Percentiles rank a stretch among this genome's conserved stretches.
phyloP scores from a whole-genome alignment of 37 sponge, comb jelly and placozoan species.

The Tethya wilhelma region DNA sequence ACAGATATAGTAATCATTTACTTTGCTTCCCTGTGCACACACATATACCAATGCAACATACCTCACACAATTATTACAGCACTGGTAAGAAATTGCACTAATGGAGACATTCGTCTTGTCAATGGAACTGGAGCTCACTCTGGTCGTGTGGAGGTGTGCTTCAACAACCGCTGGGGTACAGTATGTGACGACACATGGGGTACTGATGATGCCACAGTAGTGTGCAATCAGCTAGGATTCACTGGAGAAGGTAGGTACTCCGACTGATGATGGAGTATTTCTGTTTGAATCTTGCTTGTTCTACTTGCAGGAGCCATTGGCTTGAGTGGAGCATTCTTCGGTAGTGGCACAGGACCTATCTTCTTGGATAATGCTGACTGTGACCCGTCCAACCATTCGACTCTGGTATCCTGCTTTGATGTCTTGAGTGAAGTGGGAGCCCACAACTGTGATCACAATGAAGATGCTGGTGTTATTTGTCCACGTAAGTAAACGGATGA shows the following conservation, averaged over 20 bases:
- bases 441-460: constrained; percentile 54
- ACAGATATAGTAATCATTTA: neutral
- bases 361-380: constrained; percentile 30
- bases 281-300: neutral
- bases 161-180: constrained; percentile 53
- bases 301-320: constrained; percentile 7
- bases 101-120: constrained; percentile 45
- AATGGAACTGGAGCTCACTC: constrained; percentile 24
- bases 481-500: neutral
- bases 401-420: constrained; percentile 11
- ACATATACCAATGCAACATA: neutral
- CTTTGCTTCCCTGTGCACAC: neutral
- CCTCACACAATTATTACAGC: neutral
- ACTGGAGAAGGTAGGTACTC: constrained; percentile 4
- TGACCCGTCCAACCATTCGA: neutral
- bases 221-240: constrained; percentile 60
- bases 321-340: constrained; percentile 13
- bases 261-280: too few relatives aligned
- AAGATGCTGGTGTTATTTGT: constrained; percentile 61
- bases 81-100: constrained; percentile 4
- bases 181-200: constrained; percentile 72
- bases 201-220: constrained; percentile 34
- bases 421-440: neutral
- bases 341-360: constrained; percentile 29
- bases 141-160: constrained; percentile 60